Evolutionary conservation across 1,140 invertebrate genomes (phyloP), one percentile per base, ranked within the genome.

Genomic region (Habropoda laboriosa): DNA sequence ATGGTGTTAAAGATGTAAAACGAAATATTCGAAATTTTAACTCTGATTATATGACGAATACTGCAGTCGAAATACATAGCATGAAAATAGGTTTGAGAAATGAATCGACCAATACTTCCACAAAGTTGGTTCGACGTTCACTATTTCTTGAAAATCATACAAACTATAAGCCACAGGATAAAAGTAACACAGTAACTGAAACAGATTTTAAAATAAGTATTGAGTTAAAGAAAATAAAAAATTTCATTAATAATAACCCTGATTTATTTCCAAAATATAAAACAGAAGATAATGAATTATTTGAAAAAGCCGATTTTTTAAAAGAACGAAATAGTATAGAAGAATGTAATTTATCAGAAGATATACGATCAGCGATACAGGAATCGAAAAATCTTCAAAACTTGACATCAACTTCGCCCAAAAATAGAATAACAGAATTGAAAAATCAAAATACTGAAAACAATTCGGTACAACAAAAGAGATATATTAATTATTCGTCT

Each of bases 191-290:
- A 13, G 40, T 64, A 0, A 55, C 53, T 53, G 47, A 71, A 49
- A 24, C 60, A 3, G 71, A 85, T 47, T 79, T 89, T 27, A 91
- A 87, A 88, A 88, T 93, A 30, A 92, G 91, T 60, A 91, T 92
- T 47, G 91, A 93, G 80, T 81, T 93, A 16, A 82, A 83, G 7
- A 91, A 89, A 79, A 90, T 93, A 68, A 78, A 83, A 49, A 77
- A 66, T 18, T 77, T 92, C 0, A 77, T 93, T 0, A 80, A 79
- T 24, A 76, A 68, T 24, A 89, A 87, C n/a, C 86, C 87, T 8
- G 75, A 86, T 71, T 80, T 91, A 24, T 87, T 91, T 77, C 58
- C 76, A n/a, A 89, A 80, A 63, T 53, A 51, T 71, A 64, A 66
- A 68, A 55, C 71, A 35, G 16, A 67, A 0, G 30, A 51, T 27